Evolutionary conservation across 2,888 invertebrate species (phyloP).

Genomic region (Macaria liturata): DNA sequence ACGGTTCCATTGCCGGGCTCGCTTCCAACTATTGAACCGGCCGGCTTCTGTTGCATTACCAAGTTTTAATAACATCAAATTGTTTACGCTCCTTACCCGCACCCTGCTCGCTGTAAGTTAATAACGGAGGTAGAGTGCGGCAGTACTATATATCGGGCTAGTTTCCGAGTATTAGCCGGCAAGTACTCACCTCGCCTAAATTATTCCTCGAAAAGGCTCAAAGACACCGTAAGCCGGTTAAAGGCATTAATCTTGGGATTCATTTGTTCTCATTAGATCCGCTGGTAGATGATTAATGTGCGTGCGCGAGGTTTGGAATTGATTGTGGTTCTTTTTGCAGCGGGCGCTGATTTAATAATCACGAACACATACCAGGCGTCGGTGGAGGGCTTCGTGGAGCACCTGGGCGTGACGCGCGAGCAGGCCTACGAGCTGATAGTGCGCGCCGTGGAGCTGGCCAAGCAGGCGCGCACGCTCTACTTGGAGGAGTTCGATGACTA

Average conservation of each 20-base stretch:
- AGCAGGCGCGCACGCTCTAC: constrained; percentile 86
- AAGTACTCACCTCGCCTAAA: constrained; percentile 33
- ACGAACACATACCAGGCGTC: constrained; percentile 96
- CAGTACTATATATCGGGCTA: constrained; percentile 64
- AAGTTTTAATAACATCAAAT: constrained; percentile 78
- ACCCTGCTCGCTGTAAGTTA: constrained; percentile 60
- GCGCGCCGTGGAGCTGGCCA: constrained; percentile 89
- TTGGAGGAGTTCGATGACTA: constrained; percentile 80
- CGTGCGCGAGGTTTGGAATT: constrained; percentile 28
- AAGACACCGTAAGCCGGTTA: constrained; percentile 49
- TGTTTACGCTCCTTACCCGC: constrained; percentile 69
- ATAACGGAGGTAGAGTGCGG: constrained; percentile 59
- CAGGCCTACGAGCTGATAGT: constrained; percentile 89
- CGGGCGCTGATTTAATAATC: constrained; percentile 93
- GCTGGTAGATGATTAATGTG: constrained; percentile 52
- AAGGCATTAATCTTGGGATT: constrained; percentile 58
- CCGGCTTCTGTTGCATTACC: constrained; percentile 60
- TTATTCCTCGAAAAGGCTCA: constrained; percentile 45
- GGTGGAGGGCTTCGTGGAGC: constrained; percentile 88
- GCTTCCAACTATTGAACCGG: constrained; percentile 61
- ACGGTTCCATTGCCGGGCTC: constrained; percentile 56
- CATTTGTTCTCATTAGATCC: constrained; percentile 58
- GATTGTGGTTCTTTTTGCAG: constrained; percentile 71
- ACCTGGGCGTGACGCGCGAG: constrained; percentile 86
- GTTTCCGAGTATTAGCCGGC: constrained; percentile 57